Conservation (phyloP, 2,888 invertebrate genomes). For the Salticus scenicus region DNA sequence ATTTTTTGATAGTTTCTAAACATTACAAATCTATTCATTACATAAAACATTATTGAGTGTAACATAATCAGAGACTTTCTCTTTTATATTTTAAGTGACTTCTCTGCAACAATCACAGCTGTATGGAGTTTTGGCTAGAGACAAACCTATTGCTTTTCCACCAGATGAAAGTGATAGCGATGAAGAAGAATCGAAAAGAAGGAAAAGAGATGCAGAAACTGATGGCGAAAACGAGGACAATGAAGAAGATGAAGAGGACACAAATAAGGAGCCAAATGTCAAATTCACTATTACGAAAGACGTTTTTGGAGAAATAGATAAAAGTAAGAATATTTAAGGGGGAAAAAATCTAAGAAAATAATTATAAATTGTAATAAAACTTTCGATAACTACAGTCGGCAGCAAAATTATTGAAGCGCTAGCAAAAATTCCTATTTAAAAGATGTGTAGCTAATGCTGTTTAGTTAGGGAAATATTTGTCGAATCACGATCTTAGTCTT, state of each 20-base stretch:
- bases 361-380: too few species aligned
- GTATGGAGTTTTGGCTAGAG: conserved; percentile 13
- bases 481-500: too few species aligned
- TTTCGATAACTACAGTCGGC: too few species aligned
- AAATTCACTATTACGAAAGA: conserved; percentile 32
- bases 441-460: too few species aligned
- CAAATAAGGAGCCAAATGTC: conserved; percentile 4
- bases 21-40: too few species aligned
- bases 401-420: too few species aligned
- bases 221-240: background rate
- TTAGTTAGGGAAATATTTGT: too few species aligned
- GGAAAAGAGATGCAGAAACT: conserved; percentile 20
- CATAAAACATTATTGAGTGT: too few species aligned
- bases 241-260: background rate
- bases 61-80: too few species aligned
- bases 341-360: background rate
- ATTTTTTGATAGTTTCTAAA: too few species aligned
- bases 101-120: conserved; percentile 8
- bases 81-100: background rate
- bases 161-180: background rate
- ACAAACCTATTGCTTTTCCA: conserved; percentile 31
- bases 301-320: conserved; percentile 39
- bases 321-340: too few species aligned
- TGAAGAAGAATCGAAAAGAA: conserved; percentile 1
- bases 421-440: too few species aligned